These are phyloP conservation scores for Megalonaias nervosa DNA, from an alignment of 1,140 invertebrate genomes.

Conservation along the genomic window DNA sequence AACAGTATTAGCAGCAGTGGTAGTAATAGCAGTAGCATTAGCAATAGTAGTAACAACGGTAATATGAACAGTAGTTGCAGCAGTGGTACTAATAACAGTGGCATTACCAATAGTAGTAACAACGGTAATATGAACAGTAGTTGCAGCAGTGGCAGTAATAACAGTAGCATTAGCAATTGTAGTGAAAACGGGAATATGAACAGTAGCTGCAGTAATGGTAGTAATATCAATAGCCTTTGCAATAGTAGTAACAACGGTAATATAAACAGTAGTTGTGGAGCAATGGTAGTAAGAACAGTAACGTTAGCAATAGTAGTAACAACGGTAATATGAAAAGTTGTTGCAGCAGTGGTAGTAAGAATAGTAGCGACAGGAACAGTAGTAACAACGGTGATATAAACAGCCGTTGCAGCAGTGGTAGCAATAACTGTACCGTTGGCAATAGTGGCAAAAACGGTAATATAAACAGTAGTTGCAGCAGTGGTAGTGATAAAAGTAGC, in stretches of 20 bases:
- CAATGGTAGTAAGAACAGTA: conserved; percentile 3
- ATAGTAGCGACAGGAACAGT: too few relatives aligned
- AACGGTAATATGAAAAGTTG: too few relatives aligned
- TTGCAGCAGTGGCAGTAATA: conserved; percentile 14
- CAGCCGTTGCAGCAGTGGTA: conserved; percentile 31
- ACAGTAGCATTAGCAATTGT: too few relatives aligned
- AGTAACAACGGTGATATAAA: too few relatives aligned
- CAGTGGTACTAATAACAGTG: neutral
- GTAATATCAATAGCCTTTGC: neutral
- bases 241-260: conserved; percentile 15
- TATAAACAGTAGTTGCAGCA: too few relatives aligned
- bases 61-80: conserved; percentile 1
- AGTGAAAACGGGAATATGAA: too few relatives aligned
- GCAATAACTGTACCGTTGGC: conserved; percentile 28
- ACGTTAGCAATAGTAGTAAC: conserved; percentile 11
- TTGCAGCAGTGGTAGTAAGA: too few relatives aligned
- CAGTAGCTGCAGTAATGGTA: conserved; percentile 6
- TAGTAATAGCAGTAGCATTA: conserved; percentile 25
- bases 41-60: too few relatives aligned
- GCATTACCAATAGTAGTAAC: conserved; percentile 1
- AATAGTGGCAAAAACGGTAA: conserved; percentile 29
- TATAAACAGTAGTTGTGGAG: too few relatives aligned
- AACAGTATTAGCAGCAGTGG: conserved; percentile 26
- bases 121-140: too few relatives aligned
- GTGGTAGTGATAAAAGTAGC: too few relatives aligned